Conservation (phyloP, 2,888 invertebrate species). For the Sicus ferrugineus region DNA sequence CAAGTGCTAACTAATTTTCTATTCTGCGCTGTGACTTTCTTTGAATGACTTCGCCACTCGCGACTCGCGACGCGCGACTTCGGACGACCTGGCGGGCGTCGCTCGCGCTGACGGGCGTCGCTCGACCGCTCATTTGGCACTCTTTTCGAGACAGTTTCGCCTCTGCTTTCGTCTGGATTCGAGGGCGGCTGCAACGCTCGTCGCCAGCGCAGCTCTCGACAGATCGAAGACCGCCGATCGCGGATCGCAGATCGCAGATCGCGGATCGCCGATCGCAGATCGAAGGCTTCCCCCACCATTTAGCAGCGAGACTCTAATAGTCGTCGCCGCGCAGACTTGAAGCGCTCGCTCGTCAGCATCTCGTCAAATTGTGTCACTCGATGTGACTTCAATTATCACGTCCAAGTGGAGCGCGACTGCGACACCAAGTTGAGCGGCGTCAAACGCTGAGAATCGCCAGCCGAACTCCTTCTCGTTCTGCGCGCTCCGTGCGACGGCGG, state of each 20-base stretch:
- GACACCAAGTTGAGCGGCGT: no score
- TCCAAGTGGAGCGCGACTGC: no score
- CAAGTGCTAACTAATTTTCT: conserved; percentile 60
- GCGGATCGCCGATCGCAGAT: background rate
- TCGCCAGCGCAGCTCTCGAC: no score
- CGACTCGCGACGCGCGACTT: no score
- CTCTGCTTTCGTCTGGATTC: background rate
- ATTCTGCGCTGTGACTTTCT: no score
- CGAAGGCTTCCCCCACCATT: background rate
- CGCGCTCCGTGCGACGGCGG: no score
- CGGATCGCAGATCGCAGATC: background rate
- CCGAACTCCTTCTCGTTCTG: no score
- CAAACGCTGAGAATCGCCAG: no score
- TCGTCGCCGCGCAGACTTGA: no score
- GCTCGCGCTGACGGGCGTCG: conserved; percentile 47
- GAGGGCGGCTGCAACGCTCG: no score
- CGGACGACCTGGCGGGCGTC: no score
- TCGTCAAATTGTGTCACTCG: conserved; percentile 21
- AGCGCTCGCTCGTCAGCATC: background rate
- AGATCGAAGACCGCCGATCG: background rate
- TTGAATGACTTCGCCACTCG: no score
- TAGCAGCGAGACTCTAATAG: conserved; percentile 18
- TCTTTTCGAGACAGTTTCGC: background rate
- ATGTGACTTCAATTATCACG: conserved; percentile 27
- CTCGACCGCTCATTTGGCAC: conserved; percentile 32